Conservation (phyloP, 2,113 vertebrate genomes). For the Hassar affinis region DNA sequence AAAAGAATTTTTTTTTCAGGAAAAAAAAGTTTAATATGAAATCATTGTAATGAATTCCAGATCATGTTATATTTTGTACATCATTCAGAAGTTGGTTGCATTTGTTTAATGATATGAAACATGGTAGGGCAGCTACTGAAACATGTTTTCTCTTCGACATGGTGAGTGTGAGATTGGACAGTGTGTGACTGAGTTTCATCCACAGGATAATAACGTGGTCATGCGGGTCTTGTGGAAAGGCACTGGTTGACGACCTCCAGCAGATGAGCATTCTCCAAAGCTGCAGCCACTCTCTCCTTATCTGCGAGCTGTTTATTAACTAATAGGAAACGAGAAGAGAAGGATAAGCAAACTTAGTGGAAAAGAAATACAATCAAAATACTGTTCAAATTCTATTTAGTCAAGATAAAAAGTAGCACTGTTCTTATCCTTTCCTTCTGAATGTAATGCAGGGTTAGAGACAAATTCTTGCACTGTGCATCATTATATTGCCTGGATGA, state of each 20-base stretch:
- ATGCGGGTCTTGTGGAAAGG: constrained; percentile 71
- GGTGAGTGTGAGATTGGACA: neutral
- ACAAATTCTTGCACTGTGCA: neutral
- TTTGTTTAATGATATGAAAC: neutral
- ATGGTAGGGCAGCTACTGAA: neutral
- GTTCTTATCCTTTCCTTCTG: neutral
- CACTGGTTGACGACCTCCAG: constrained; percentile 98
- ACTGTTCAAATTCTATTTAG: neutral
- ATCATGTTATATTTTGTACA: neutral
- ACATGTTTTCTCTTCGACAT: neutral
- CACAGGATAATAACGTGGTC: constrained; percentile 28
- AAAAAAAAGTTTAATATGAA: neutral
- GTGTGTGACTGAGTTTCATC: neutral
- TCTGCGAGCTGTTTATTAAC: constrained; percentile 98
- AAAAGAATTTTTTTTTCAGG: no score
- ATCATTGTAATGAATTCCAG: neutral
- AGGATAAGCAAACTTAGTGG: neutral
- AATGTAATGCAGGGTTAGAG: neutral
- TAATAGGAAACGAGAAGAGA: constrained; percentile 54
- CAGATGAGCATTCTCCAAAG: constrained; percentile 91
- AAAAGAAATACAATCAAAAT: neutral
- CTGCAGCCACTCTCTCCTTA: constrained; percentile 95
- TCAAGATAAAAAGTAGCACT: neutral
- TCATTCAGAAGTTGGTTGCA: neutral
- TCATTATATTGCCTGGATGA: neutral